Conservation (phyloP, 2,888 invertebrate genomes). For the Lampropteryx suffumata region DNA sequence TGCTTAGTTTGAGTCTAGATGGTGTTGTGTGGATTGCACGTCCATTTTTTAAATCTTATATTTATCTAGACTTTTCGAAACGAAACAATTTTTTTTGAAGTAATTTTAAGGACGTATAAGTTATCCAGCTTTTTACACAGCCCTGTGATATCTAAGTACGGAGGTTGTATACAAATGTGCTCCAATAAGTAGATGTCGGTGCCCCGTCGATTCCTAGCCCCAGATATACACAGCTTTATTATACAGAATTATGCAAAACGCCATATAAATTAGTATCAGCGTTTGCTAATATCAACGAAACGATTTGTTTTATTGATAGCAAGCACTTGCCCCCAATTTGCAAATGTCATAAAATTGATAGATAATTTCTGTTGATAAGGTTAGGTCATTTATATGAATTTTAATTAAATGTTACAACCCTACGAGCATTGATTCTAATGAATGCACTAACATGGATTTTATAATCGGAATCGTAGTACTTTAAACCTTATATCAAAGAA, state of each 20-base stretch:
- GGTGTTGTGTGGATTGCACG: too few species aligned
- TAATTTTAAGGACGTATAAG: not conserved
- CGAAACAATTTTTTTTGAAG: too few species aligned
- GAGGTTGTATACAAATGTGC: slow-evolving; percentile 49
- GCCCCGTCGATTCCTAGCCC: slow-evolving; percentile 30
- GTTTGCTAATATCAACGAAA: slow-evolving; percentile 28
- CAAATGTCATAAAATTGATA: not conserved
- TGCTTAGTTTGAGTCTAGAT: too few species aligned
- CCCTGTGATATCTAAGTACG: slow-evolving; percentile 27
- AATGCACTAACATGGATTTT: too few species aligned
- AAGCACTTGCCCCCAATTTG: slow-evolving; percentile 10
- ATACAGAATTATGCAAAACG: slow-evolving; percentile 38
- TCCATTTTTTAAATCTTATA: too few species aligned
- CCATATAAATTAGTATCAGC: slow-evolving; percentile 41
- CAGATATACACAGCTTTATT: slow-evolving; percentile 44
- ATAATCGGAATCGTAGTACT: too few species aligned
- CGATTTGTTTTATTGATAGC: slow-evolving; percentile 21
- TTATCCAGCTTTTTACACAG: slow-evolving; percentile 6
- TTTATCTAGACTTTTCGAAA: too few species aligned
- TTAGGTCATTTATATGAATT: not conserved
- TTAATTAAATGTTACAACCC: too few species aligned
- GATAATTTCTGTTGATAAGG: slow-evolving; percentile 11
- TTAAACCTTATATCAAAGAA: too few species aligned
- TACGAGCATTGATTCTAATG: too few species aligned
- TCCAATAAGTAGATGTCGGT: slow-evolving; percentile 23